Evolutionary conservation across 2,113 vertebrate genomes (phyloP).

Genomic region (Heloderma charlesbogerti): DNA sequence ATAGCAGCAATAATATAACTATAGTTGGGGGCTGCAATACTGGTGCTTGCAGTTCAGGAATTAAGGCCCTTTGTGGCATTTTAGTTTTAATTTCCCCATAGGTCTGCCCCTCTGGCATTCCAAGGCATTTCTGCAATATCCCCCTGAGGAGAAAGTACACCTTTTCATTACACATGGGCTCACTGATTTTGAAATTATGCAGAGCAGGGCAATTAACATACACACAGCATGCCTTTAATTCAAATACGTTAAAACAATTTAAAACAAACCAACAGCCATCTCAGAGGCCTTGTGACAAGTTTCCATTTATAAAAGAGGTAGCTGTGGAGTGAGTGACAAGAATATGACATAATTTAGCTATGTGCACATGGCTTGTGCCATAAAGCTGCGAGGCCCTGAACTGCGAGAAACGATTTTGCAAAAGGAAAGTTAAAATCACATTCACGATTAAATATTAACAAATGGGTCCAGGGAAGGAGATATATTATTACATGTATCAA

Average conservation of each 20-base stretch:
- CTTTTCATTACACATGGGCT: slow-evolving; percentile 20
- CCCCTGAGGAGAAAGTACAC: slow-evolving; percentile 39
- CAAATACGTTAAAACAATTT: slow-evolving; percentile 7
- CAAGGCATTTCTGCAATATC: slow-evolving; percentile 31
- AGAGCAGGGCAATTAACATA: slow-evolving; percentile 17
- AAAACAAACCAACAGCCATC: background rate
- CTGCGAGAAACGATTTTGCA: background rate
- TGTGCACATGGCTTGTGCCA: background rate
- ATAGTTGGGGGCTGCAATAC: background rate
- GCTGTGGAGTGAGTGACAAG: background rate
- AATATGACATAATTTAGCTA: background rate
- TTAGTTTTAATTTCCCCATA: background rate
- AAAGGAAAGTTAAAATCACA: background rate
- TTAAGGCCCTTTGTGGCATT: background rate
- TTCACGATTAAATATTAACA: background rate
- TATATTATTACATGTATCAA: background rate
- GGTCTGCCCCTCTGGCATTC: slow-evolving; percentile 2
- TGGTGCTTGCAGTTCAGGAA: background rate
- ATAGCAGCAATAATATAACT: background rate
- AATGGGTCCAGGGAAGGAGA: background rate
- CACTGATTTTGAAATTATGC: slow-evolving; percentile 19
- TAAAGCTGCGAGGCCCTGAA: background rate
- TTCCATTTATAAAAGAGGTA: slow-evolving; percentile 20
- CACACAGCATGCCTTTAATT: slow-evolving; percentile 8
- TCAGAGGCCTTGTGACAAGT: background rate